These are phyloP conservation scores for Lophius piscatorius DNA, from an alignment of 2,113 vertebrate genomes.

Conservation along the genomic window DNA sequence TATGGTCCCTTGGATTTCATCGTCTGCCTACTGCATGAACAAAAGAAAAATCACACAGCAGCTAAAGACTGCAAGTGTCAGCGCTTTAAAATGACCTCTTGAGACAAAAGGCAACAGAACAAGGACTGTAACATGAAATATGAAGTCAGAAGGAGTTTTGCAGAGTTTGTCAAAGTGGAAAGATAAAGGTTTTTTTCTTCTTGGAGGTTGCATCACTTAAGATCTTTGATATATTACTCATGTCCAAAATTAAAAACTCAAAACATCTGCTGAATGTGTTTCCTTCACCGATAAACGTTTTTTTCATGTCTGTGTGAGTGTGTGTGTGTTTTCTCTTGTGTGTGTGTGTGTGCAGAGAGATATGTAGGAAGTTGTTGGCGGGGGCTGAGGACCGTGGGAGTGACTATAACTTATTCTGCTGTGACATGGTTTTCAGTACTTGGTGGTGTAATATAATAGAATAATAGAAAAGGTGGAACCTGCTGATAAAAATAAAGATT, in stretches of 20 bases:
- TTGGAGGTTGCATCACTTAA: not conserved
- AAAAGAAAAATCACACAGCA: not conserved
- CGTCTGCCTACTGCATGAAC: not conserved
- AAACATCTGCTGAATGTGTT: not conserved
- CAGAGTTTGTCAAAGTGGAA: not conserved
- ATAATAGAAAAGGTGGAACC: no score
- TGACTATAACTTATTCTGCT: no score
- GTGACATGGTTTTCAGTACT: not conserved
- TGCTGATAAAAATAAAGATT: no score
- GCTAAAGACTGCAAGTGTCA: no score
- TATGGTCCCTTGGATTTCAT: constrained; percentile 21
- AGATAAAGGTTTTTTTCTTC: constrained; percentile 3
- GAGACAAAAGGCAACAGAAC: constrained; percentile 8
- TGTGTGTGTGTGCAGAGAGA: no score
- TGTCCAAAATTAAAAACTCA: not conserved
- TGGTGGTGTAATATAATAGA: no score
- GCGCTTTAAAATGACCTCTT: constrained; percentile 5
- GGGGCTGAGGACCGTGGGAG: no score
- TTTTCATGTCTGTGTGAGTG: no score
- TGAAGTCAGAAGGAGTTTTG: not conserved
- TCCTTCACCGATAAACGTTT: no score
- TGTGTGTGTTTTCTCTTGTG: no score
- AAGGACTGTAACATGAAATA: constrained; percentile 6
- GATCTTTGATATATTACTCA: not conserved
- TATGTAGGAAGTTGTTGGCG: no score